phyloP scores from a whole-genome alignment of 2,888 invertebrate species.

The Eupithecia subumbrata region DNA sequence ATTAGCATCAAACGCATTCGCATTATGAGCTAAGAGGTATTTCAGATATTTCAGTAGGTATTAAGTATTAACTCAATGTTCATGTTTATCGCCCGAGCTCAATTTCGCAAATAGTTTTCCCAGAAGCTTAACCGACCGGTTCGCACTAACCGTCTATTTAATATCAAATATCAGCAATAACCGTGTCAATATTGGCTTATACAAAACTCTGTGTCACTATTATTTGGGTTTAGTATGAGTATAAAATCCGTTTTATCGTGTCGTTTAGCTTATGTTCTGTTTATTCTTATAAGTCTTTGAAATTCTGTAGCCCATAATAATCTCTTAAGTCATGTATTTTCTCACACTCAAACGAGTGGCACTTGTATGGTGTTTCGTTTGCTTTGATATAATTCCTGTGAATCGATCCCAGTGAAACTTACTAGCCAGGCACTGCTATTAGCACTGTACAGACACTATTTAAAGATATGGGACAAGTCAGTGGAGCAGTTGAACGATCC shows the following conservation, averaged over 20 bases:
- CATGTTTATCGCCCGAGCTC: constrained; percentile 24
- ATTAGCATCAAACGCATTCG: background rate
- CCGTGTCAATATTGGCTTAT: constrained; percentile 44
- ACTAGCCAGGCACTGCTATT: constrained; percentile 8
- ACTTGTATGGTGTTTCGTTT: background rate
- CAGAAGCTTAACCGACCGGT: constrained; percentile 25
- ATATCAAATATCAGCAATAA: constrained; percentile 44
- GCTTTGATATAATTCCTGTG: background rate
- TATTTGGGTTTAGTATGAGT: background rate
- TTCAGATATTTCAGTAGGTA: constrained; percentile 15
- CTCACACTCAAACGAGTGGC: background rate
- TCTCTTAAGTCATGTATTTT: background rate
- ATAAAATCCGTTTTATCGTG: background rate
- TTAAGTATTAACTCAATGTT: constrained; percentile 4
- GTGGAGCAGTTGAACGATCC: constrained; percentile 59
- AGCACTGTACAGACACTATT: constrained; percentile 58
- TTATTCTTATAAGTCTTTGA: background rate
- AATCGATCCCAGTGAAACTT: constrained; percentile 21
- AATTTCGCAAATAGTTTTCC: constrained; percentile 29
- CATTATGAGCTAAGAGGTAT: constrained; percentile 4
- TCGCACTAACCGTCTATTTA: constrained; percentile 23
- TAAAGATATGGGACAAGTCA: constrained; percentile 70
- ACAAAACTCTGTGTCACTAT: constrained; percentile 28
- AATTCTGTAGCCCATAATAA: background rate
- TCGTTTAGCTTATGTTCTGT: background rate